Conservation (phyloP, 2,113 vertebrate species). For the Megaptera novaeangliae region DNA sequence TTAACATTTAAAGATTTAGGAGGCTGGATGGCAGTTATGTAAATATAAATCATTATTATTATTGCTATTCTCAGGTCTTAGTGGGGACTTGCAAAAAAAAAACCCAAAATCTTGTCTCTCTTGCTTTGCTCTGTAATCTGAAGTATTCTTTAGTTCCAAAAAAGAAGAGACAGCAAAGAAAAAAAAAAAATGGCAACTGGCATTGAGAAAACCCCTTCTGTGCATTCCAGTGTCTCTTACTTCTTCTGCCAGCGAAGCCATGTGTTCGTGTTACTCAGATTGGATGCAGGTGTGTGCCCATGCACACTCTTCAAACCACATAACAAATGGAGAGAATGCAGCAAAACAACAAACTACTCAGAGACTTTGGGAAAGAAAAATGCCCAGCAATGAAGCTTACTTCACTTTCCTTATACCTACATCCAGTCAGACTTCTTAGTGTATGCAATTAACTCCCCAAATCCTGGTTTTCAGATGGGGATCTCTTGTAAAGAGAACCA, state of each 20-base stretch:
- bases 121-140: neutral
- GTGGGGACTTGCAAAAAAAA: neutral
- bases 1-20: neutral
- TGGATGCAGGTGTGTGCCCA: conserved; percentile 12
- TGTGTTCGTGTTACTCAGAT: neutral
- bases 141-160: neutral
- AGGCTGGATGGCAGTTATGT: neutral
- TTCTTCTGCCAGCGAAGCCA: neutral
- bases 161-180: neutral
- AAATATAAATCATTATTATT: neutral
- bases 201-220: neutral
- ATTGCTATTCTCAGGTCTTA: neutral
- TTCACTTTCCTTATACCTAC: neutral
- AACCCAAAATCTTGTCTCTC: neutral
- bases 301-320: neutral
- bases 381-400: neutral
- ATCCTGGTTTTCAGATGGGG: neutral
- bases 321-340: neutral
- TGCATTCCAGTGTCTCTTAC: neutral
- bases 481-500: neutral
- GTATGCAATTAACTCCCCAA: neutral
- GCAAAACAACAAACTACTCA: neutral
- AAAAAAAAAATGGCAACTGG: neutral
- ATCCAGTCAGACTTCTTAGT: neutral
- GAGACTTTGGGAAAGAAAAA: neutral